Base-by-base conservation (phyloP, 2,797 vertebrate genomes). In the Acanthurus lineatus region DNA sequence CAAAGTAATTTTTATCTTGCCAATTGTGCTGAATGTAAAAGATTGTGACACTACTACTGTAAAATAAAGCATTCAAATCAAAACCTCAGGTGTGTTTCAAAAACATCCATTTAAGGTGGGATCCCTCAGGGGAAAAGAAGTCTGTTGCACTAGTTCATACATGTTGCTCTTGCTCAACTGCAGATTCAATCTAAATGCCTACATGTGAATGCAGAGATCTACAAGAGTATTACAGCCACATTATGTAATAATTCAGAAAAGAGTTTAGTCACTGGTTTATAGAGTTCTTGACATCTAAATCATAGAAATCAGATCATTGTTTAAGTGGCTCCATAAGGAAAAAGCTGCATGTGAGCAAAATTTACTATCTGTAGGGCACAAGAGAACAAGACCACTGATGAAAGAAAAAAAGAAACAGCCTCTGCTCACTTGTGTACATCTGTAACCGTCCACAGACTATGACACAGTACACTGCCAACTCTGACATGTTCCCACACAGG, bases 401-500 rank as follows among this genome's bases (percentile, higher is more conserved):
- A 35, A 35, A 47, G 45, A 48, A 69, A 38, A 1, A 42, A 62
- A 20, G 5, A 40, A 28, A 28, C 63, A 49, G 40, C 74, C 68
- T 47, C 35, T n/a, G 4, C 69, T 57, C 60, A 10, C 45, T 32
- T 10, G 0, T 74, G 70, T 72, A 56, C 61, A 80, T 80, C 54
- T 83, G 82, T 60, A 77, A 5, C 62, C 54, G 44, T 76, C 63
- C 67, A 73, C 68, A 69, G 51, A 69, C 56, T 51, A 60, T 56
- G 67, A 83, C 76, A 79, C 48, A 32, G 19, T n/a, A 74, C 32
- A 52, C 69, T 35, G 38, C 65, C 75, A n/a, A 74, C 71, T 77
- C 52, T 42, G 51, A 85, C 66, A 77, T 45, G 19, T 40, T 85
- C 84, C 83, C 86, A 88, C 84, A 76, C 68, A 73, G 56, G 42